These are phyloP conservation scores for Cepphus grylle DNA, from an alignment of 2,113 vertebrate genomes.

Conservation along the genomic window DNA sequence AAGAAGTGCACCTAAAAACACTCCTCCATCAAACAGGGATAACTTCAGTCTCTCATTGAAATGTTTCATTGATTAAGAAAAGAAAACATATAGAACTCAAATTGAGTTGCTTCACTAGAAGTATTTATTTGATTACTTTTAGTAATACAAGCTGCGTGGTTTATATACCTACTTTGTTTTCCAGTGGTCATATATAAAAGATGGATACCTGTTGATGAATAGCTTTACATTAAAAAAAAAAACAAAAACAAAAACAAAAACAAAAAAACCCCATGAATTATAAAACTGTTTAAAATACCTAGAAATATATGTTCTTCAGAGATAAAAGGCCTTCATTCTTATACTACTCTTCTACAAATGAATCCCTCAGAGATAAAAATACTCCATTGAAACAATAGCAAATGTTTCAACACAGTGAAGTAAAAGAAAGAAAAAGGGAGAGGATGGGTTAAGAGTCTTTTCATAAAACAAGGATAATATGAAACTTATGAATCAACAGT, in stretches of 20 bases:
- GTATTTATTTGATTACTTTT: neutral
- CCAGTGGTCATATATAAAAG: neutral
- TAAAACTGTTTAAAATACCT: neutral
- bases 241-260: too few species aligned
- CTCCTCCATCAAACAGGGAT: neutral
- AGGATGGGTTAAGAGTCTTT: neutral
- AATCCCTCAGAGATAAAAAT: neutral
- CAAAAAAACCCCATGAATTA: neutral
- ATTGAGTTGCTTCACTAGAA: neutral
- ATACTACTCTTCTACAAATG: neutral
- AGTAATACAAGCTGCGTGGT: neutral
- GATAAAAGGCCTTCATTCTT: neutral
- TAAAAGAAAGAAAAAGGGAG: neutral
- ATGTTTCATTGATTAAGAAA: neutral
- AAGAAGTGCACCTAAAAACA: neutral
- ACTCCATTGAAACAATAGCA: neutral
- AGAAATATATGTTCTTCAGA: neutral
- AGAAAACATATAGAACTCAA: neutral
- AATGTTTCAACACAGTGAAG: neutral
- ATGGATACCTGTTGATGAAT: neutral
- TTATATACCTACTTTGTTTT: neutral
- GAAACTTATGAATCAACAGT: neutral
- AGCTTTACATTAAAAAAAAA: neutral
- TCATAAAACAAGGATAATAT: neutral
- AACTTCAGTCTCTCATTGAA: neutral